These are phyloP conservation scores for Pristionchus fissidentatus DNA, from an alignment of 2,888 invertebrate species.

Conservation along the genomic window DNA sequence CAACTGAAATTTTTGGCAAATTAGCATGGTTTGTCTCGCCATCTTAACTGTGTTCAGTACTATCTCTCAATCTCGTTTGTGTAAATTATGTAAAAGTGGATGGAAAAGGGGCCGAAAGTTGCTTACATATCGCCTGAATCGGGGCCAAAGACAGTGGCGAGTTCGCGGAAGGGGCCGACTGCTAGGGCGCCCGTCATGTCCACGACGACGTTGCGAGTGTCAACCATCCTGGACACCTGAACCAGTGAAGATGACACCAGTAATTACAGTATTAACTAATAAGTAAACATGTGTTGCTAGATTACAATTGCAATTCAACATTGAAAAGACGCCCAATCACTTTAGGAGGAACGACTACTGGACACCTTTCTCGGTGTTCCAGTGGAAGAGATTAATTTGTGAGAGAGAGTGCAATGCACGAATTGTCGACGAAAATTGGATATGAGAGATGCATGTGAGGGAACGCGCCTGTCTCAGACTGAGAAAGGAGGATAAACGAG, in stretches of 20 bases:
- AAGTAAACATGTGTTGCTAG: too few relatives aligned
- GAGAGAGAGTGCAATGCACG: background rate
- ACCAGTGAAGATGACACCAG: too few relatives aligned
- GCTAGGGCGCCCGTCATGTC: background rate
- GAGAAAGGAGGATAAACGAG: slow-evolving; percentile 18
- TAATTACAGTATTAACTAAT: too few relatives aligned
- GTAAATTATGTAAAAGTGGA: too few relatives aligned
- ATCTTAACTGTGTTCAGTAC: too few relatives aligned
- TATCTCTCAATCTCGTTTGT: too few relatives aligned
- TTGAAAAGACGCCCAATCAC: too few relatives aligned
- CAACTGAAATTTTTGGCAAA: background rate
- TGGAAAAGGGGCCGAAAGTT: background rate
- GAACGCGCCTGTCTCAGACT: slow-evolving; percentile 18
- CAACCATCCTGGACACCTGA: slow-evolving; percentile 34
- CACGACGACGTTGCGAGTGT: background rate
- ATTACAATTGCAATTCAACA: too few relatives aligned
- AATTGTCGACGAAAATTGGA: background rate
- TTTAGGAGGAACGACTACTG: too few relatives aligned
- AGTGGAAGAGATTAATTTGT: background rate
- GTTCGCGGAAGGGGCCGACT: background rate
- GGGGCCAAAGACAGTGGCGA: background rate
- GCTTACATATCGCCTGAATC: background rate
- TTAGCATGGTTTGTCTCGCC: too few relatives aligned
- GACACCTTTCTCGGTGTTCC: too few relatives aligned
- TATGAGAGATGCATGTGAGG: too few relatives aligned